Conservation (phyloP, 2,113 vertebrate species). For the Uria lomvia region DNA sequence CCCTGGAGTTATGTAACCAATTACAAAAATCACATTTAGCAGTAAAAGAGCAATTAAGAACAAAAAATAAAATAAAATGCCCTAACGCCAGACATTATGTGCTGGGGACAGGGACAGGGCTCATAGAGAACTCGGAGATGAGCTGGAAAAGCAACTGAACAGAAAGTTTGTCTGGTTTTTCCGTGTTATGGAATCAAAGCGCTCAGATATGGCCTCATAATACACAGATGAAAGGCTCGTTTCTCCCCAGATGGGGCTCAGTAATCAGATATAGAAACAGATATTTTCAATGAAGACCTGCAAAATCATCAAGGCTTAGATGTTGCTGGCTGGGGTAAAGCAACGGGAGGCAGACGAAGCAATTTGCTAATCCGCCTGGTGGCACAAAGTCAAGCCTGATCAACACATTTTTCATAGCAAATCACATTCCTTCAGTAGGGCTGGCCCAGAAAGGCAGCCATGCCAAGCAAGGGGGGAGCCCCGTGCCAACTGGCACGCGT, state of each 20-base stretch:
- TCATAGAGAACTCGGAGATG: background rate
- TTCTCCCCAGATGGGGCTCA: conserved; percentile 47
- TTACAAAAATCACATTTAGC: conserved; percentile 50
- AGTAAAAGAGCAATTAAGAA: conserved; percentile 25
- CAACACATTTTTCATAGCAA: conserved; percentile 60
- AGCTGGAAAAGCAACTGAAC: conserved; percentile 12
- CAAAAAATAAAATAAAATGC: background rate
- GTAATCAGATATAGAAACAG: conserved; percentile 58
- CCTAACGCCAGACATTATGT: background rate
- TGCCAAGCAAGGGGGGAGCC: background rate
- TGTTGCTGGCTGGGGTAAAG: conserved; percentile 42
- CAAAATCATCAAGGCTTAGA: conserved; percentile 34
- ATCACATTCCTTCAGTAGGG: conserved; percentile 35
- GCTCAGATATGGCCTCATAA: conserved; percentile 17
- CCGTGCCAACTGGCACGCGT: background rate
- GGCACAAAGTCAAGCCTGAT: conserved; percentile 31
- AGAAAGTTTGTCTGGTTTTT: conserved; percentile 21
- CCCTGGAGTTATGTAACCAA: conserved; percentile 45
- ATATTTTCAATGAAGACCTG: conserved; percentile 54
- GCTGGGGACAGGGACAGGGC: background rate
- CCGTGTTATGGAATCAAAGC: background rate
- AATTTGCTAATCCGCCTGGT: conserved; percentile 38
- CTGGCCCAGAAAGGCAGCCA: background rate
- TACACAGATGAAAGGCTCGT: conserved; percentile 38
- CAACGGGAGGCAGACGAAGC: background rate